phyloP scores from a whole-genome alignment of 2,113 vertebrate species.

The Emydocephalus ijimae region DNA sequence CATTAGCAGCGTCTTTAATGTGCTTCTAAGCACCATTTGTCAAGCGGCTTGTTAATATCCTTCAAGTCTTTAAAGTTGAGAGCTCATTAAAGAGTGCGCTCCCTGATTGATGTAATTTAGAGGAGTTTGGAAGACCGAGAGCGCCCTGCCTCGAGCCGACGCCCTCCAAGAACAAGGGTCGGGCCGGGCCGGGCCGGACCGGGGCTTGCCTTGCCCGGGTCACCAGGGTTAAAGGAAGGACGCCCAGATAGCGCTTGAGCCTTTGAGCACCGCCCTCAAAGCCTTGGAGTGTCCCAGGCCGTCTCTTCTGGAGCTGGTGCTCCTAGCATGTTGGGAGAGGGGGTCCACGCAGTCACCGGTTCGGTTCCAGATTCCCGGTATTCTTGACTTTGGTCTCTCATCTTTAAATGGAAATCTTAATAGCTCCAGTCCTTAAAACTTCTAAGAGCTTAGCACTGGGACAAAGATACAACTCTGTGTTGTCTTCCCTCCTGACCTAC shows the following conservation, averaged over 20 bases:
- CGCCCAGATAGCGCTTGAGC: neutral
- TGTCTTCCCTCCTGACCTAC: neutral
- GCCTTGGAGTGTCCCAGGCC: neutral
- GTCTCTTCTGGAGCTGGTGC: neutral
- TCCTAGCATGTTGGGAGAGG: no score
- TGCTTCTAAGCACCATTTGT: conserved; percentile 99
- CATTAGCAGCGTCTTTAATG: conserved; percentile 99
- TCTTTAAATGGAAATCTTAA: neutral
- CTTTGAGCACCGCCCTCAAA: neutral
- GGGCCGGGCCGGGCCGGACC: neutral
- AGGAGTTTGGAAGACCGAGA: conserved; percentile 82
- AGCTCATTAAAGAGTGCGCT: conserved; percentile 98
- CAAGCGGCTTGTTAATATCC: conserved; percentile 99
- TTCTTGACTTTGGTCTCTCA: neutral
- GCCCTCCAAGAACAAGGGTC: conserved; percentile 48
- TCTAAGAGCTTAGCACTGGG: neutral
- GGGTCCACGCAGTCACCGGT: neutral
- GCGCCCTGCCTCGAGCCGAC: conserved; percentile 60
- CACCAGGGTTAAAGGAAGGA: neutral
- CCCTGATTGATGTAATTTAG: conserved; percentile 95
- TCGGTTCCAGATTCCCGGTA: neutral
- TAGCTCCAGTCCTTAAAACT: neutral
- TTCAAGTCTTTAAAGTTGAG: conserved; percentile 99
- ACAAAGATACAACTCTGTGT: neutral
- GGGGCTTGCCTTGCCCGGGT: neutral